Base-by-base conservation (phyloP, 2,113 vertebrate genomes). In the Carassius auratus region DNA sequence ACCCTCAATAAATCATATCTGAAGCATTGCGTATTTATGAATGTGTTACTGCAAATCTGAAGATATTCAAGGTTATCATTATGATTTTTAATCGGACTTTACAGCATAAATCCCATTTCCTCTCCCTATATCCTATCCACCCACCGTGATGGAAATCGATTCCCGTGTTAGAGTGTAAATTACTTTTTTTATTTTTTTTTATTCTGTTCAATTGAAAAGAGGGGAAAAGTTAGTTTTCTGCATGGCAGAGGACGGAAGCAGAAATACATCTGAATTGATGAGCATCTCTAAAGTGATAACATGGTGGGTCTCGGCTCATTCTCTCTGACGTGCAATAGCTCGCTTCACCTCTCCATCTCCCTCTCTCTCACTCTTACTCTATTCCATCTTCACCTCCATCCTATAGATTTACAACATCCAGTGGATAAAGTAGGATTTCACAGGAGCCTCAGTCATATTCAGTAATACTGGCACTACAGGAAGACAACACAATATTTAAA, bases 61-160 rank as follows among this genome's bases (percentile, higher is more conserved):
- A 89, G 93, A 91, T 91, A 90, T 92, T 87, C 76, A 71, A 83
- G 86, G 87, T 89, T 90, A 92, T 92, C 89, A 91, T 93, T 93
- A 69, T 61, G 59, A 91, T 93, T 94, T 94, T 93, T 92, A 93
- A 93, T 93, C 89, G 87, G n/a, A 80, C 89, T 87, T 88, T 87
- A 89, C 82, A 92, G 89, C 81, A 89, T 88, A 85, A 89, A 91
- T 93, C 91, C 76, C 71, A 92, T 93, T 93, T 93, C 91, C 90
- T 85, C 61, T 87, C 89, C 82, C 89, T 87, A 89, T 85, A 85
- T 90, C 87, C 81, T 59, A 14, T 84, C 83, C 68, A 52, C 12
- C 86, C 83, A 36, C 83, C 17, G 9, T 87, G 91, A 93, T 94
- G 88, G 89, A 92, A 94, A 95, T 94, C 91, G 91, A 93, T 94